Conservation (phyloP, 2,113 vertebrate species). For the Bambusicola thoracicus region DNA sequence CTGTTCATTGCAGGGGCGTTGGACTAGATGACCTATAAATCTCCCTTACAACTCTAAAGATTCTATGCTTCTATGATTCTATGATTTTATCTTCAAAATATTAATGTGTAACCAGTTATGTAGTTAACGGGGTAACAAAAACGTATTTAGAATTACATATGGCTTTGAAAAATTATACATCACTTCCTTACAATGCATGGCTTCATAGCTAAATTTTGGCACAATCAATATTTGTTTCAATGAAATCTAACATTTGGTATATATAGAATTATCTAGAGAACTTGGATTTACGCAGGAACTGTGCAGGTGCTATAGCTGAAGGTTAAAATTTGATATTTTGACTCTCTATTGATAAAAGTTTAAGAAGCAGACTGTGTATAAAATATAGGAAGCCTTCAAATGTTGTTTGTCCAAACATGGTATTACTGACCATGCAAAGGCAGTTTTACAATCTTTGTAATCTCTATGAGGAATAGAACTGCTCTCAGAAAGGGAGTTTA, state of each 20-base stretch:
- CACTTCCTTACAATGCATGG: neutral
- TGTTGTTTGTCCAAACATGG: neutral
- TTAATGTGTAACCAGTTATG: neutral
- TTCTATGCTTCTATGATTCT: no score
- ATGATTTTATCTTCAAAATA: slow-evolving; percentile 23
- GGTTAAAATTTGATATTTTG: neutral
- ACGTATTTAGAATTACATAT: neutral
- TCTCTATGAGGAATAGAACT: neutral
- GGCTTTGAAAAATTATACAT: neutral
- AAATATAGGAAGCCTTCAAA: neutral
- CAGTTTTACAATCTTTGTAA: neutral
- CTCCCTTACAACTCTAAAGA: no score
- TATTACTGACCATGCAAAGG: neutral
- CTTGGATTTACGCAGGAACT: neutral
- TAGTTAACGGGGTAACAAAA: neutral
- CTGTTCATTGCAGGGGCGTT: no score
- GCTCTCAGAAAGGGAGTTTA: neutral
- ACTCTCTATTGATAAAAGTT: neutral
- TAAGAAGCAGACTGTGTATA: neutral
- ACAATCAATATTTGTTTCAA: neutral
- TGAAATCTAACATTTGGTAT: neutral
- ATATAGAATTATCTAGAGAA: neutral
- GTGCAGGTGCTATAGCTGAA: neutral
- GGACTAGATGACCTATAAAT: no score
- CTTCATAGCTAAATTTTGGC: neutral